phyloP scores from a whole-genome alignment of 2,888 invertebrate genomes.

The Ornithoptera alexandrae region DNA sequence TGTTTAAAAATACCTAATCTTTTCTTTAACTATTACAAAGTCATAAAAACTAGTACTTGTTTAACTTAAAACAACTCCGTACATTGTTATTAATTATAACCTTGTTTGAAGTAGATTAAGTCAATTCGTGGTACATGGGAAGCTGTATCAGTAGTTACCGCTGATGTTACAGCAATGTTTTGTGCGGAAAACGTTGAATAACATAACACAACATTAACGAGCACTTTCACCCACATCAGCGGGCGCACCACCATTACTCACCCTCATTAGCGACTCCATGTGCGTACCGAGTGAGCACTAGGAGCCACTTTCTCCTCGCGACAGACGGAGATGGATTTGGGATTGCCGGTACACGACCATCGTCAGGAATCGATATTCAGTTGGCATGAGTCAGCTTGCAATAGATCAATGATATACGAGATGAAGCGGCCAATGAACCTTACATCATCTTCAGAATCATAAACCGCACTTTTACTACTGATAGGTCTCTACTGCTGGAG shows the following conservation, averaged over 20 bases:
- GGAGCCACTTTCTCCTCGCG: constrained; percentile 43
- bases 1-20: too few relatives aligned
- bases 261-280: constrained; percentile 58
- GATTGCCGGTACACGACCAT: constrained; percentile 29
- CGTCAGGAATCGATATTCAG: constrained; percentile 56
- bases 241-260: constrained; percentile 54
- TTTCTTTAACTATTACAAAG: too few relatives aligned
- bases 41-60: too few relatives aligned
- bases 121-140: too few relatives aligned
- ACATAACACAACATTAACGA: constrained; percentile 12
- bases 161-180: neutral
- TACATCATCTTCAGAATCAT: too few relatives aligned
- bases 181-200: neutral
- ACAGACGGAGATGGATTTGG: constrained; percentile 43
- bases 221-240: constrained; percentile 31
- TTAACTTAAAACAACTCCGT: too few relatives aligned
- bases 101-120: too few relatives aligned
- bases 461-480: too few relatives aligned
- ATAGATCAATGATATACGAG: constrained; percentile 44
- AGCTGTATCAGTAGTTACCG: too few relatives aligned
- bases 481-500: too few relatives aligned
- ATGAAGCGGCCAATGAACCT: constrained; percentile 26
- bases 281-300: constrained; percentile 45
- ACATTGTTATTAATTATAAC: too few relatives aligned
- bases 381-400: constrained; percentile 36